A percentile compares a stretch with the other conserved stretches of the same genome.
These are phyloP conservation scores for Maniola jurtina DNA, from an alignment of 1,140 invertebrate genomes.

Conservation along the genomic window DNA sequence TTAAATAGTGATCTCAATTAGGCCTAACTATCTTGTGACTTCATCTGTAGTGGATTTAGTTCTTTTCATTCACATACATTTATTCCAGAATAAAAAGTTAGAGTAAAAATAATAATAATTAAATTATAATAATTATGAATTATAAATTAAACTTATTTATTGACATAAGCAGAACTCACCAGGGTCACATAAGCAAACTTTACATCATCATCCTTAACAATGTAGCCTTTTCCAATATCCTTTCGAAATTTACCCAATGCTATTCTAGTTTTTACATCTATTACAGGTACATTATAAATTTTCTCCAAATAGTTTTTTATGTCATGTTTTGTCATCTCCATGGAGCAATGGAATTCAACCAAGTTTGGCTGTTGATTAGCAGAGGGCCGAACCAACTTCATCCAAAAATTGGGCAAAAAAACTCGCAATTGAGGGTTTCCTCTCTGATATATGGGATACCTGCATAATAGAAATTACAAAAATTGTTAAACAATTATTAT, in stretches of 20 bases:
- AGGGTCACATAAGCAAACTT: conserved; percentile 90
- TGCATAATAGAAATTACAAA: conserved; percentile 32
- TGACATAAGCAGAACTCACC: conserved; percentile 78
- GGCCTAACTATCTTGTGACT: no score
- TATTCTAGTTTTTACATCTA: conserved; percentile 86
- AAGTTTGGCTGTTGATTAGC: conserved; percentile 84
- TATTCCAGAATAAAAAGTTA: no score
- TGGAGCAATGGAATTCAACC: conserved; percentile 91
- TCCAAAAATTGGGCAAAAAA: conserved; percentile 96
- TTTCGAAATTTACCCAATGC: conserved; percentile 80
- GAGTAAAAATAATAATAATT: no score
- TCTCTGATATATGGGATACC: conserved; percentile 93
- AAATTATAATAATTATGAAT: no score
- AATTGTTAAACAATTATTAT: no score
- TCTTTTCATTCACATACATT: no score
- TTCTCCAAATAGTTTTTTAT: conserved; percentile 96
- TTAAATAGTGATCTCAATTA: no score
- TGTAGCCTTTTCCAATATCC: conserved; percentile 78
- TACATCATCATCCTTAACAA: conserved; percentile 91
- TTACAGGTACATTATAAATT: conserved; percentile 92
- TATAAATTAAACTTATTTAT: not conserved
- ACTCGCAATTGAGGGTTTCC: conserved; percentile 94
- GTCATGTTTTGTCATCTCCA: conserved; percentile 93
- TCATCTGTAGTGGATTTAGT: no score
- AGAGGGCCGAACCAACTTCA: conserved; percentile 89